These are phyloP conservation scores for Remorina albescens DNA, from an alignment of 2,797 vertebrate genomes.

Conservation along the genomic window DNA sequence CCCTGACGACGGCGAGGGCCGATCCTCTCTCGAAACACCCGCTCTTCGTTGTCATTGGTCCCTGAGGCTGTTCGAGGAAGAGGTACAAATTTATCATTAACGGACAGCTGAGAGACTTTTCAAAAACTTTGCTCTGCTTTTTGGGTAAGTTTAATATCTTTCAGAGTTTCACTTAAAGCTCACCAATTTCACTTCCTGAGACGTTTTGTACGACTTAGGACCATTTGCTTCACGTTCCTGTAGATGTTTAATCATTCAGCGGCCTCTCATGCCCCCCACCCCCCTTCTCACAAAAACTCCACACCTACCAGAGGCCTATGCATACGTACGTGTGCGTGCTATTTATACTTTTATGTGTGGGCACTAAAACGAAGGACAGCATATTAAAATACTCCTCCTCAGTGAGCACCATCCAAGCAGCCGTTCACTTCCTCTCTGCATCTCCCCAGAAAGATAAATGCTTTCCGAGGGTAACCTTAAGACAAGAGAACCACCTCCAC, in stretches of 20 bases:
- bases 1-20: conserved; percentile 93
- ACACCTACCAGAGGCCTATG: conserved; percentile 65
- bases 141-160: conserved; percentile 17
- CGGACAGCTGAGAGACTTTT: neutral
- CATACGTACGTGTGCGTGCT: conserved; percentile 63
- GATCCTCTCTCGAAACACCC: conserved; percentile 92
- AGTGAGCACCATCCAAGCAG: conserved; percentile 57
- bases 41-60: conserved; percentile 96
- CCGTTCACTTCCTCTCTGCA: conserved; percentile 61
- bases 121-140: neutral
- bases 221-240: conserved; percentile 66
- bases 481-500: conserved; percentile 82
- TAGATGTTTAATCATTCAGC: conserved; percentile 70
- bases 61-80: conserved; percentile 78
- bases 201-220: conserved; percentile 28
- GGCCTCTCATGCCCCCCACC: conserved; percentile 51
- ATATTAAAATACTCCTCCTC: conserved; percentile 81
- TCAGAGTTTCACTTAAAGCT: no score
- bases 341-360: conserved; percentile 80
- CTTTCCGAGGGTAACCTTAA: conserved; percentile 81
- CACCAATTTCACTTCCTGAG: conserved; percentile 22
- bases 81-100: conserved; percentile 3
- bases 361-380: conserved; percentile 78
- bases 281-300: conserved; percentile 51
- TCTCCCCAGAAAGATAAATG: conserved; percentile 74